phyloP scores from a whole-genome alignment of 2,113 vertebrate genomes.

The Nothobranchius kuhntae region DNA sequence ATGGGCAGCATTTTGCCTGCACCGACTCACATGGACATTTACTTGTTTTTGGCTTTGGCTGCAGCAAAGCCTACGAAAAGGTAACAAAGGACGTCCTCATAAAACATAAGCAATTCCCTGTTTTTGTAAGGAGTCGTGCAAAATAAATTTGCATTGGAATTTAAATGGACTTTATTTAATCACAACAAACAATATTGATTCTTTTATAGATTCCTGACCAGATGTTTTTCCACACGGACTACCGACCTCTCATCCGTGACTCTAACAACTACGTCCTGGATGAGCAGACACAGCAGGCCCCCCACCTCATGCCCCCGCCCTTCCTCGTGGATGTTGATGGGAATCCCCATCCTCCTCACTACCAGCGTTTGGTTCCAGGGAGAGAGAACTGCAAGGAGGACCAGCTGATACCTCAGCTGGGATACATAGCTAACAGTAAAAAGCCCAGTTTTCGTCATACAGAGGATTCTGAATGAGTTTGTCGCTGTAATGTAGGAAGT shows the following conservation, averaged over 20 bases:
- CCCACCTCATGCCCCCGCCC: constrained; percentile 97
- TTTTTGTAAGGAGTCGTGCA: background rate
- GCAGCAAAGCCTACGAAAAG: constrained; percentile 94
- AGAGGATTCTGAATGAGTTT: background rate
- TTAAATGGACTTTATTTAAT: background rate
- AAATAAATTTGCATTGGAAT: background rate
- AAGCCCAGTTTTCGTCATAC: background rate
- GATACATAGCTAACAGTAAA: constrained; percentile 96
- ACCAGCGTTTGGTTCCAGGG: constrained; percentile 94
- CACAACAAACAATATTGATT: background rate
- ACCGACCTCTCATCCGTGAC: constrained; percentile 96
- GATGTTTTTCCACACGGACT: constrained; percentile 99
- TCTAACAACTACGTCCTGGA: constrained; percentile 97
- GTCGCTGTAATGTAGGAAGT: background rate
- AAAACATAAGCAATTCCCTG: background rate
- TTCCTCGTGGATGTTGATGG: constrained; percentile 98
- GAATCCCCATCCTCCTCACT: constrained; percentile 92
- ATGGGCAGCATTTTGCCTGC: constrained; percentile 97
- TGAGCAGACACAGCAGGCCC: constrained; percentile 98
- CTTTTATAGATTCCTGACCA: constrained; percentile 92
- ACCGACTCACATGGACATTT: constrained; percentile 98
- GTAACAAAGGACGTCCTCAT: constrained; percentile 62
- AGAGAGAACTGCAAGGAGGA: constrained; percentile 97
- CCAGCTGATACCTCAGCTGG: constrained; percentile 94
- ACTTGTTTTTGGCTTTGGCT: constrained; percentile 96